Percentiles rank a stretch among this genome's conserved stretches.
phyloP scores from a whole-genome alignment of 1,140 invertebrate species.

The Caenorhabditis brenneri region DNA sequence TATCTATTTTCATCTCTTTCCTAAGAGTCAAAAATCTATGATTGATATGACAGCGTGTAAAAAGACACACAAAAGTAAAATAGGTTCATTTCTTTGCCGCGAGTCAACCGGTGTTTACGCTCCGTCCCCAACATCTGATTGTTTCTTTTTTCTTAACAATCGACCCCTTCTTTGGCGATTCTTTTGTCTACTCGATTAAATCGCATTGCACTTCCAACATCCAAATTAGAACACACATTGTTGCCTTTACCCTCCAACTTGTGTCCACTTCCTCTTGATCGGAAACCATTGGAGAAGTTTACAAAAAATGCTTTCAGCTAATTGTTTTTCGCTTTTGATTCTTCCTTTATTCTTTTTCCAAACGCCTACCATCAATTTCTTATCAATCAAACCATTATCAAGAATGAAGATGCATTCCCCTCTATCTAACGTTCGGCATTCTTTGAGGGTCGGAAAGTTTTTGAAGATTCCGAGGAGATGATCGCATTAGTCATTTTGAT shows the following conservation, averaged over 20 bases:
- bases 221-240: slow-evolving; percentile 28
- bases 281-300: neutral
- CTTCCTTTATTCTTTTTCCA: neutral
- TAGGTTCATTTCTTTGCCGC: neutral
- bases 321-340: slow-evolving; percentile 5
- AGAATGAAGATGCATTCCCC: no score
- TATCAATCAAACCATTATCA: slow-evolving; percentile 19
- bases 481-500: no score
- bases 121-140: neutral
- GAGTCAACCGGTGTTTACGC: slow-evolving; percentile 30
- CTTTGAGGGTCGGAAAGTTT: neutral
- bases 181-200: slow-evolving; percentile 27
- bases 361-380: neutral
- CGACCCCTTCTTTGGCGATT: slow-evolving; percentile 8
- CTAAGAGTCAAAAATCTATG: slow-evolving; percentile 2
- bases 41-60: neutral
- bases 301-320: neutral
- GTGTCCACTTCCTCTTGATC: slow-evolving; percentile 30
- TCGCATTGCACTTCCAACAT: slow-evolving; percentile 30
- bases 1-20: slow-evolving; percentile 6
- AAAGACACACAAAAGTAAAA: neutral
- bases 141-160: neutral
- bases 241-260: neutral
- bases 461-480: neutral
- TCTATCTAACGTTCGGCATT: neutral